Conservation (phyloP, 2,888 invertebrate genomes). For the Cerastoderma edule region DNA sequence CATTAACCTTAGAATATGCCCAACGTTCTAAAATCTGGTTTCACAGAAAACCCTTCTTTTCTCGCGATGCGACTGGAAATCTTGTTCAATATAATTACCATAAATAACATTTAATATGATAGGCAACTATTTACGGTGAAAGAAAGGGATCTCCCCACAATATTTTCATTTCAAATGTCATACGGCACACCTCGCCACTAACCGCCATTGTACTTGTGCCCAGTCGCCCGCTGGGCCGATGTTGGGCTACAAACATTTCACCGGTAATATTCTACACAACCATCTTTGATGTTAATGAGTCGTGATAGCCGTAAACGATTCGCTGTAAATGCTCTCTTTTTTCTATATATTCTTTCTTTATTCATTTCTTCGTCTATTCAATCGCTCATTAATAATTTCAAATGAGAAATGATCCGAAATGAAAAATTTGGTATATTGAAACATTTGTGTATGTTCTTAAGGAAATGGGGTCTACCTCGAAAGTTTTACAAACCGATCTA, state of each 20-base stretch:
- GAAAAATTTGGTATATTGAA: too few relatives aligned
- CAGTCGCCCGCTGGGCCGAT: conserved; percentile 12
- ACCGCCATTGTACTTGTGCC: conserved; percentile 7
- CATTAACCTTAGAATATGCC: too few relatives aligned
- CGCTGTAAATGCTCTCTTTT: conserved; percentile 3
- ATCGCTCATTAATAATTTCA: too few relatives aligned
- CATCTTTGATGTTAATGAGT: conserved; percentile 31
- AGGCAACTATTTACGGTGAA: conserved; percentile 13
- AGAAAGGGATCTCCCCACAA: not conserved
- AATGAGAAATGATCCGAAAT: too few relatives aligned
- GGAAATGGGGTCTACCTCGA: too few relatives aligned
- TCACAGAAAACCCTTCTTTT: too few relatives aligned
- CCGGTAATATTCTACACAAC: conserved; percentile 17
- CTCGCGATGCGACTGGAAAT: too few relatives aligned
- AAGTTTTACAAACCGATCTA: too few relatives aligned
- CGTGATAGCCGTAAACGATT: conserved; percentile 1
- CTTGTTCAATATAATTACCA: conserved; percentile 25
- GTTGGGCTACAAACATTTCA: conserved; percentile 18
- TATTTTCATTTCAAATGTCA: conserved; percentile 9
- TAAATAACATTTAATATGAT: conserved; percentile 30
- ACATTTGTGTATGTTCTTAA: too few relatives aligned
- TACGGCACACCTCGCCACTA: conserved; percentile 20
- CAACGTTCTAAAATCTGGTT: too few relatives aligned
- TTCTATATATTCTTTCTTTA: too few relatives aligned
- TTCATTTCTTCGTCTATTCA: too few relatives aligned